phyloP scores from a whole-genome alignment of 2,888 invertebrate species.

The Tiphia femorata region DNA sequence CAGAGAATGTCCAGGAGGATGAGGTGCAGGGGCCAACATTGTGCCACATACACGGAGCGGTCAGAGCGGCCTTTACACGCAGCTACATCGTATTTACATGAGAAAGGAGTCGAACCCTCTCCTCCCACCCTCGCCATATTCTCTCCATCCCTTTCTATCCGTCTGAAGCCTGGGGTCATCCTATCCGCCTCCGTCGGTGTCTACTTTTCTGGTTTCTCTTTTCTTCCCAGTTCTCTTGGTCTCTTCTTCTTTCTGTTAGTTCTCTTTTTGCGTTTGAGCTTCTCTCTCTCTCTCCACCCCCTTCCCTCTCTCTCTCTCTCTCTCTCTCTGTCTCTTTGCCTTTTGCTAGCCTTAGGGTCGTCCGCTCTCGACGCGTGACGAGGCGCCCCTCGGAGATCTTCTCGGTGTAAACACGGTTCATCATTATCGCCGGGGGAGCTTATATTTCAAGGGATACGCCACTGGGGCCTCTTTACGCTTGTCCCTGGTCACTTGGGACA shows the following conservation, averaged over 20 bases:
- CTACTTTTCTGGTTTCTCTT: no score
- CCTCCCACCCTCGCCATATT: constrained; percentile 27
- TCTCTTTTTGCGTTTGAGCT: not conserved
- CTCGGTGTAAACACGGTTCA: constrained; percentile 65
- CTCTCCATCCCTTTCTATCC: no score
- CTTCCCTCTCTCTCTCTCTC: not conserved
- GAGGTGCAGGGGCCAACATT: constrained; percentile 55
- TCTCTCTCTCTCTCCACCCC: constrained; percentile 6
- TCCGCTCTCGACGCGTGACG: constrained; percentile 39
- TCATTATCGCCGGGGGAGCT: constrained; percentile 64
- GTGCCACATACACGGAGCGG: constrained; percentile 60
- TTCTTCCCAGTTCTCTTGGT: constrained; percentile 8
- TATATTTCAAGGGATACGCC: constrained; percentile 51
- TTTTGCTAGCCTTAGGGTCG: constrained; percentile 15
- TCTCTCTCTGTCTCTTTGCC: not conserved
- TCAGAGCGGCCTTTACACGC: constrained; percentile 65
- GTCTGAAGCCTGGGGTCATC: no score
- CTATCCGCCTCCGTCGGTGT: no score
- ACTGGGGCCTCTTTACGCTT: constrained; percentile 39
- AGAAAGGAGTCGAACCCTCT: constrained; percentile 62
- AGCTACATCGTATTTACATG: constrained; percentile 68
- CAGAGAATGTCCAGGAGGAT: no score
- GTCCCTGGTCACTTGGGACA: constrained; percentile 42
- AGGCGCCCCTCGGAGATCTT: constrained; percentile 49
- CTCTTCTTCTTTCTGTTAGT: not conserved